Conservation (phyloP, 2,797 vertebrate species). For the Mormyrus proboscirostris region DNA sequence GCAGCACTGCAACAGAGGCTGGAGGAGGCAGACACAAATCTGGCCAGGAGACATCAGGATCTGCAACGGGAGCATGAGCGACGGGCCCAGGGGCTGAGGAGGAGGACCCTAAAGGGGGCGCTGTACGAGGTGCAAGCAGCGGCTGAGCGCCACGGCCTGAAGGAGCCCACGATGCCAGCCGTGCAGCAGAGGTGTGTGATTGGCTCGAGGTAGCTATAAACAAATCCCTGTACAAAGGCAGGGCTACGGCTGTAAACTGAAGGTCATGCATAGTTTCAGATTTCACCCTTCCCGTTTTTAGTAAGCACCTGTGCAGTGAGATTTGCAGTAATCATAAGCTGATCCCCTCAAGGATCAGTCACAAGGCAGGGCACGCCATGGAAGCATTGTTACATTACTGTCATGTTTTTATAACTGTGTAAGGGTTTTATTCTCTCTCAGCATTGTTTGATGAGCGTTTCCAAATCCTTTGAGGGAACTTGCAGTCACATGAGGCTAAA, state of each 20-base stretch:
- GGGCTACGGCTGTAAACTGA: neutral
- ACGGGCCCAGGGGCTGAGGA: constrained; percentile 58
- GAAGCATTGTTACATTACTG: neutral
- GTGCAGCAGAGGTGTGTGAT: constrained; percentile 77
- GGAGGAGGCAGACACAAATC: constrained; percentile 48
- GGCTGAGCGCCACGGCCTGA: constrained; percentile 67
- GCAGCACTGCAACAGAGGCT: constrained; percentile 45
- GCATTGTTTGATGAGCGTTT: neutral
- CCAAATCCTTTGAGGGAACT: neutral
- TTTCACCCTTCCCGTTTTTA: neutral
- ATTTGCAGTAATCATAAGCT: neutral
- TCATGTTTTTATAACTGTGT: neutral
- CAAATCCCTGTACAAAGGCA: neutral
- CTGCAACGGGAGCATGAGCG: constrained; percentile 54
- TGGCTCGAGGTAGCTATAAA: neutral
- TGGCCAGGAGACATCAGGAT: constrained; percentile 50
- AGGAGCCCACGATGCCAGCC: constrained; percentile 83
- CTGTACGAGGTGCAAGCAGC: constrained; percentile 67
- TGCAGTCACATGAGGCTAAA: neutral
- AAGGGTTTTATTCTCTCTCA: neutral
- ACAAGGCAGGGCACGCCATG: neutral
- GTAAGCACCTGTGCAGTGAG: neutral
- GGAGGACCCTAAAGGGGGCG: constrained; percentile 59
- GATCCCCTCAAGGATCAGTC: neutral
- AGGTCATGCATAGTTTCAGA: neutral